A percentile compares a stretch with the other conserved stretches of the same genome.
Conservation (phyloP, 2,888 invertebrate species). For the Stenichneumon culpator region DNA sequence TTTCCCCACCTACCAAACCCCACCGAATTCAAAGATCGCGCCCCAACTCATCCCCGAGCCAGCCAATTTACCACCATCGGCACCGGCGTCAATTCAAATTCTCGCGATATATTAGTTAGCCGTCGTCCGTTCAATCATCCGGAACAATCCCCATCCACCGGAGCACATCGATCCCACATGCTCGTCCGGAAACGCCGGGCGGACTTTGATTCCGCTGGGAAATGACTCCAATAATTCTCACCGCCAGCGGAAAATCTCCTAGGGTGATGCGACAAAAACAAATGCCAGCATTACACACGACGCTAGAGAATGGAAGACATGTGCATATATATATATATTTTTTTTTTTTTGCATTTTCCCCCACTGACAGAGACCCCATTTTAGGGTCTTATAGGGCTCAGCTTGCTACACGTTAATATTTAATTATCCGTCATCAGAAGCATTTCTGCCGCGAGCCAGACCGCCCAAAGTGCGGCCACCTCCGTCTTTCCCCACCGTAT, state of each 20-base stretch:
- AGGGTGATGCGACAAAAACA: slow-evolving; percentile 20
- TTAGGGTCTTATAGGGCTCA: no score
- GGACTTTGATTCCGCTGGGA: slow-evolving; percentile 34
- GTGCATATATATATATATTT: not conserved
- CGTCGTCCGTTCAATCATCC: slow-evolving; percentile 17
- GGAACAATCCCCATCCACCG: slow-evolving; percentile 22
- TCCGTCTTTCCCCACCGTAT: no score
- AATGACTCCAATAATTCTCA: slow-evolving; percentile 54
- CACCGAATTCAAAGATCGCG: not conserved
- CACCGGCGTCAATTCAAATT: slow-evolving; percentile 30
- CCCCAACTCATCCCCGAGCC: not conserved
- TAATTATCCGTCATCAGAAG: no score
- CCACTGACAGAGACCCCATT: no score
- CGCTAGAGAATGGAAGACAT: not conserved
- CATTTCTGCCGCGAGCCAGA: no score
- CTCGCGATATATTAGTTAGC: not conserved
- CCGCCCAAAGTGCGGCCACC: no score
- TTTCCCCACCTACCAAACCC: not conserved
- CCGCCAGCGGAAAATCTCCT: not conserved
- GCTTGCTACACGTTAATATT: no score
- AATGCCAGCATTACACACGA: slow-evolving; percentile 15
- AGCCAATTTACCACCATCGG: slow-evolving; percentile 15
- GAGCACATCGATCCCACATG: slow-evolving; percentile 23
- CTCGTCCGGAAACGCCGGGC: slow-evolving; percentile 22
- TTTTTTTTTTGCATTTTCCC: no score